Conservation (phyloP, 2,113 vertebrate species). For the Carollia perspicillata region DNA sequence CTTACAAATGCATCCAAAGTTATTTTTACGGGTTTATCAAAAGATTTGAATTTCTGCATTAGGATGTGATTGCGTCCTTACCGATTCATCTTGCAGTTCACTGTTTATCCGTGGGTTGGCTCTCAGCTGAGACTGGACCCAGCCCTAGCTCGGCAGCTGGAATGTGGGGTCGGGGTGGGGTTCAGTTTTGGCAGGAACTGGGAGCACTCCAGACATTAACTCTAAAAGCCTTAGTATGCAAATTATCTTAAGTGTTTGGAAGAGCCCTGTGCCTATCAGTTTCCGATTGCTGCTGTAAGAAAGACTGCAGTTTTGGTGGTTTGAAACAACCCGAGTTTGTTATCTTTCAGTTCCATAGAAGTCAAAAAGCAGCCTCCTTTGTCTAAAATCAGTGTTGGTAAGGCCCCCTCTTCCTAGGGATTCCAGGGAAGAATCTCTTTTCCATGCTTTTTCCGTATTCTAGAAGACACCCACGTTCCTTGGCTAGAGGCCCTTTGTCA, state of each 20-base stretch:
- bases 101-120: background rate
- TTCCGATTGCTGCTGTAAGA: background rate
- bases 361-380: background rate
- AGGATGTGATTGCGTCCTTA: background rate
- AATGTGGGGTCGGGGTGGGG: too few species aligned
- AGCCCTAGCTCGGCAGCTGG: background rate
- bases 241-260: too few species aligned
- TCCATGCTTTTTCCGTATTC: background rate
- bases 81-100: background rate
- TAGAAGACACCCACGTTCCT: background rate
- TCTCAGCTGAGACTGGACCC: background rate
- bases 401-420: background rate
- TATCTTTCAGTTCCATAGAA: background rate
- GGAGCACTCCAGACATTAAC: fast-evolving
- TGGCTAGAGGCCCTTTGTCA: background rate
- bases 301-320: background rate
- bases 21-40: background rate
- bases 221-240: background rate
- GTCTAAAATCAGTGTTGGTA: background rate
- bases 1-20: background rate
- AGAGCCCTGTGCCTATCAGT: background rate
- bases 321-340: background rate
- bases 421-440: background rate
- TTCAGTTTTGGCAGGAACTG: background rate
- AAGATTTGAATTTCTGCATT: background rate